Evolutionary conservation across 1,140 invertebrate species (phyloP), one percentile per base, ranked within the genome.

Genomic region (Venustaconcha ellipsiformis): DNA sequence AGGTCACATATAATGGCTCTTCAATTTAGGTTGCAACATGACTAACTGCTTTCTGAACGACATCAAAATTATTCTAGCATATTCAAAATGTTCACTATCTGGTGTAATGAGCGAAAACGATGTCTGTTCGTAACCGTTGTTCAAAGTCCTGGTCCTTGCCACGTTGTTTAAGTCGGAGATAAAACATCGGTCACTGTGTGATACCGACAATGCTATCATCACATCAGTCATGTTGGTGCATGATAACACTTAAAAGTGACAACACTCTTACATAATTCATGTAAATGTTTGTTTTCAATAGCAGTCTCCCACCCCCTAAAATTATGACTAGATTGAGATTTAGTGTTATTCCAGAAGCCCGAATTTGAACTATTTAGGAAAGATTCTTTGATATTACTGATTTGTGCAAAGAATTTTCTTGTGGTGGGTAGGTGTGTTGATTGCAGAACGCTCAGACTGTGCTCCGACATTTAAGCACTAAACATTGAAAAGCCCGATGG

Each of bases 21-120:
- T 74, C 63, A 30, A 48, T 26, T 71, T n/a, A 70, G n/a, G 14
- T 37, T 62, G 58, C 57, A 67, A 58, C 71, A 6, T 58, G 74
- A 55, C 57, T 60, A 57, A 20, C 68, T 57, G 63, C 67, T 3
- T 71, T 57, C 14, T 70, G 72, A 68, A 37, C 67, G 14, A 62
- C n/a, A 73, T 18, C 70, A 70, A 59, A 63, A 70, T 30, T 74
- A 78, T 62, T n/a, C 2, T 18, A 55, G 1, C 6, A 72, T 75
- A 68, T 74, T 74, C 63, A 66, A 57, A 67, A 23, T 26, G 59
- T 79, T 74, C 63, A 23, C 30, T 74, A 66, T 62, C 63, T 78
- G 77, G 72, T 78, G 72, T 78, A 67, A 26, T 76, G n/a, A 30
- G 67, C 66, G 57, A 55, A 0, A 78, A 70, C 56, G 70, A 70